Conservation (phyloP, 1,140 invertebrate genomes). For the Homarus americanus region DNA sequence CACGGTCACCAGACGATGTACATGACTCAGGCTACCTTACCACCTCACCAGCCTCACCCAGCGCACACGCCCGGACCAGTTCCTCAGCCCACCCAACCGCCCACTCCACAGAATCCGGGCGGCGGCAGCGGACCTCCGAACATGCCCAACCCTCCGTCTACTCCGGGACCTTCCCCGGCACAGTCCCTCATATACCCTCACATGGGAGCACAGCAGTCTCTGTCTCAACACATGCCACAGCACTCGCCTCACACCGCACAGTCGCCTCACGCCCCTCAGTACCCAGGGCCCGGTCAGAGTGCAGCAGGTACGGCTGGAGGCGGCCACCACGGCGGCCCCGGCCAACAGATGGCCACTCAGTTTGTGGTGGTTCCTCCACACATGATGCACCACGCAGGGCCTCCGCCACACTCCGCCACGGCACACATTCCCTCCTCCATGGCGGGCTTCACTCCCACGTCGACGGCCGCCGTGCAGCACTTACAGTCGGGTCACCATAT, state of each 20-base stretch:
- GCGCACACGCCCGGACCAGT: constrained; percentile 60
- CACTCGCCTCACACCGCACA: constrained; percentile 75
- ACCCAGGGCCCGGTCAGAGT: constrained; percentile 46
- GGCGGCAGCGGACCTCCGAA: constrained; percentile 64
- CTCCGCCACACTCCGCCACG: constrained; percentile 60
- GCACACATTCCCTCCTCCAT: constrained; percentile 70
- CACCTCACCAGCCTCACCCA: constrained; percentile 75
- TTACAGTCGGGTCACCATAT: constrained; percentile 53
- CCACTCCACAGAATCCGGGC: constrained; percentile 62
- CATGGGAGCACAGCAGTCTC: constrained; percentile 62
- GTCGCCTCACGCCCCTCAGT: constrained; percentile 74
- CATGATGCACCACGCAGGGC: constrained; percentile 52
- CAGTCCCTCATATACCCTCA: constrained; percentile 71
- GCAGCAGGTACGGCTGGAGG: constrained; percentile 20
- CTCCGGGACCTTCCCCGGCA: constrained; percentile 67
- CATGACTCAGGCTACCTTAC: constrained; percentile 69
- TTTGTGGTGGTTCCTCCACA: constrained; percentile 55
- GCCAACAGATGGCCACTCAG: constrained; percentile 59
- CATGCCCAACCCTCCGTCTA: constrained; percentile 71
- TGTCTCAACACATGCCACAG: constrained; percentile 71
- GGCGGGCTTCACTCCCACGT: constrained; percentile 67
- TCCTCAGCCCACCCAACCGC: constrained; percentile 64
- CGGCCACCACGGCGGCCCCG: constrained; percentile 57
- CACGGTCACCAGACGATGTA: constrained; percentile 63
- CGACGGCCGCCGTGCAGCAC: constrained; percentile 61